A percentile compares a stretch with the other conserved stretches of the same genome.
Evolutionary conservation across 2,113 vertebrate genomes (phyloP).

Genomic region (Mobula birostris): DNA sequence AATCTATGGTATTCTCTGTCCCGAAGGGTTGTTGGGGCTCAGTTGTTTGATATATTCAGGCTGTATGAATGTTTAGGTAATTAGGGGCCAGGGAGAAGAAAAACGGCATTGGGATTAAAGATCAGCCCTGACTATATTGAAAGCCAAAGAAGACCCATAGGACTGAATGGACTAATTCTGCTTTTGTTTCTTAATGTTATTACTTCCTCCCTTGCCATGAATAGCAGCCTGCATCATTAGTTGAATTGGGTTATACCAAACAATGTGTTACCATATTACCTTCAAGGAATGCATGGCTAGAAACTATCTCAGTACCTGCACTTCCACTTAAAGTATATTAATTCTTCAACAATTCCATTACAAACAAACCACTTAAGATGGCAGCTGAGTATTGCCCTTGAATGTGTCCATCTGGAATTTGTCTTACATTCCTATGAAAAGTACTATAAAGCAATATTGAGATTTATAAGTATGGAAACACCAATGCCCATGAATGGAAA

Average conservation of each 20-base stretch:
- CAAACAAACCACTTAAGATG: neutral
- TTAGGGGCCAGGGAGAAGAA: too few relatives aligned
- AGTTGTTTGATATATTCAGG: too few relatives aligned
- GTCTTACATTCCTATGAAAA: neutral
- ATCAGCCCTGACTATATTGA: too few relatives aligned
- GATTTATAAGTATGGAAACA: neutral
- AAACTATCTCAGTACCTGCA: neutral
- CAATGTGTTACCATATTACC: neutral
- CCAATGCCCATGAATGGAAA: too few relatives aligned
- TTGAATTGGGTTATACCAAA: too few relatives aligned
- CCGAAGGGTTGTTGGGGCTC: too few relatives aligned
- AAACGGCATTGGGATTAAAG: too few relatives aligned
- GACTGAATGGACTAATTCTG: too few relatives aligned
- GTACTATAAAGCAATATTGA: neutral
- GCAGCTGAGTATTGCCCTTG: neutral
- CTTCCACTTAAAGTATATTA: neutral
- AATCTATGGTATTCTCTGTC: too few relatives aligned
- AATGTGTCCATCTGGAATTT: neutral
- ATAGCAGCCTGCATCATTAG: neutral
- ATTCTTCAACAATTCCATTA: conserved; percentile 2
- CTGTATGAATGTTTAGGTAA: too few relatives aligned
- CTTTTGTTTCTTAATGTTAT: too few relatives aligned
- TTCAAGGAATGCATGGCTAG: neutral
- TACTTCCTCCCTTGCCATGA: neutral
- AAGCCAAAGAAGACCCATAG: too few relatives aligned